phyloP scores from a whole-genome alignment of 2,797 vertebrate genomes.

The Aldrovandia affinis region DNA sequence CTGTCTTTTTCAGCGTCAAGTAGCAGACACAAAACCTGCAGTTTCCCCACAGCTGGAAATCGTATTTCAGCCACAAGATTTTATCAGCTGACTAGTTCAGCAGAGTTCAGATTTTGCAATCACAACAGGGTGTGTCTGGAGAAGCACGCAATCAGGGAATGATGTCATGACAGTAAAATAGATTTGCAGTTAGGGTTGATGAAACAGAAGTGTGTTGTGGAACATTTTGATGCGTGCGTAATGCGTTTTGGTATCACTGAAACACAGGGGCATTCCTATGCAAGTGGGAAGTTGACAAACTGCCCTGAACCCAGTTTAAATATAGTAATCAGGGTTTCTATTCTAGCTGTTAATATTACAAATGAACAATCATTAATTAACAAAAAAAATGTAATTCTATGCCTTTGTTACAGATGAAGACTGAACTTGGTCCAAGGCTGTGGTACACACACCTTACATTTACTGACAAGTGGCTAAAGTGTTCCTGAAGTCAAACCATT shows the following conservation, averaged over 20 bases:
- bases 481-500: neutral
- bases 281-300: neutral
- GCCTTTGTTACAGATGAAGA: neutral
- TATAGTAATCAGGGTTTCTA: neutral
- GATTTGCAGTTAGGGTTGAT: conserved; percentile 48
- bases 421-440: too few relatives aligned
- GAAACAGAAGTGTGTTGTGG: conserved; percentile 40
- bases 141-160: conserved; percentile 57
- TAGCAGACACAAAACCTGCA: neutral
- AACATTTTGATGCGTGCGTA: conserved; percentile 26
- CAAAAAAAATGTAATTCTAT: neutral
- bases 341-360: neutral
- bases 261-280: neutral
- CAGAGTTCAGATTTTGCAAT: conserved; percentile 73
- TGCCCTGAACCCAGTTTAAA: neutral
- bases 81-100: conserved; percentile 55
- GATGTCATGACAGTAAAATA: conserved; percentile 68
- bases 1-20: neutral
- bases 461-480: neutral
- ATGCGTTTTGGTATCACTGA: conserved; percentile 6
- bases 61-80: conserved; percentile 54
- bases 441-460: too few relatives aligned
- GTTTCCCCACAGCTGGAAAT: conserved; percentile 43
- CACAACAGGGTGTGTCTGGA: conserved; percentile 64
- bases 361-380: neutral